These are phyloP conservation scores for Bombus superbus DNA, from an alignment of 1,140 invertebrate genomes.

Conservation along the genomic window DNA sequence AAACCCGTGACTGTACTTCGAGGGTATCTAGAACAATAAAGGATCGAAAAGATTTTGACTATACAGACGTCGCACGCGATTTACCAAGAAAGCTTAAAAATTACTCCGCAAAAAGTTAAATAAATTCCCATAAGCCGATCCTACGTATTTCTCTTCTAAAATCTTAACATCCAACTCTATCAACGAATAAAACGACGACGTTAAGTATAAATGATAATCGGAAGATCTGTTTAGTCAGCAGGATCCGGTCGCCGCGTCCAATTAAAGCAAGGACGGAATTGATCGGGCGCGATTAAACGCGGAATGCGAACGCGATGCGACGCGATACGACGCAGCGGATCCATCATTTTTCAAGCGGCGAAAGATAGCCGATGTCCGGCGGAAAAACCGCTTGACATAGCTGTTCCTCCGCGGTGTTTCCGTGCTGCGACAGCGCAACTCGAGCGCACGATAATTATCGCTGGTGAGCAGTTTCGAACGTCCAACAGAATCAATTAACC, in stretches of 20 bases:
- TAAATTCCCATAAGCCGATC: not conserved
- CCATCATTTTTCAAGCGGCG: conserved; percentile 47
- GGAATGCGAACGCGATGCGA: not conserved
- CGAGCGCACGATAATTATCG: conserved; percentile 64
- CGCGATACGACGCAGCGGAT: conserved; percentile 18
- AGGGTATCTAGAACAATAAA: not conserved
- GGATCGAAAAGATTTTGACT: not conserved
- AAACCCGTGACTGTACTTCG: too few relatives aligned
- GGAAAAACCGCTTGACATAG: conserved; percentile 44
- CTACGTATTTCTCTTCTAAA: too few relatives aligned
- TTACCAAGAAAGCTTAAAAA: not conserved
- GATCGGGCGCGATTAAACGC: conserved; percentile 26
- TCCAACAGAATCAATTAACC: conserved; percentile 66
- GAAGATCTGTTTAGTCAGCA: not conserved
- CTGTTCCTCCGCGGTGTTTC: conserved; percentile 51
- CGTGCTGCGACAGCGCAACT: conserved; percentile 52
- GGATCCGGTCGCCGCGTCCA: not conserved
- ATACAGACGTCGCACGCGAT: not conserved
- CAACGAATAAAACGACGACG: not conserved
- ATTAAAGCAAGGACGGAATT: conserved; percentile 12
- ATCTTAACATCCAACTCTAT: not conserved
- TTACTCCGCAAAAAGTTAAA: not conserved
- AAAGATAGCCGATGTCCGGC: not conserved
- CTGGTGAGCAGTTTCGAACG: conserved; percentile 28
- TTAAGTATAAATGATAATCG: not conserved